phyloP scores from a whole-genome alignment of 37 sponge, comb jelly and placozoan genomes.

The Cliona cf. orientalis region DNA sequence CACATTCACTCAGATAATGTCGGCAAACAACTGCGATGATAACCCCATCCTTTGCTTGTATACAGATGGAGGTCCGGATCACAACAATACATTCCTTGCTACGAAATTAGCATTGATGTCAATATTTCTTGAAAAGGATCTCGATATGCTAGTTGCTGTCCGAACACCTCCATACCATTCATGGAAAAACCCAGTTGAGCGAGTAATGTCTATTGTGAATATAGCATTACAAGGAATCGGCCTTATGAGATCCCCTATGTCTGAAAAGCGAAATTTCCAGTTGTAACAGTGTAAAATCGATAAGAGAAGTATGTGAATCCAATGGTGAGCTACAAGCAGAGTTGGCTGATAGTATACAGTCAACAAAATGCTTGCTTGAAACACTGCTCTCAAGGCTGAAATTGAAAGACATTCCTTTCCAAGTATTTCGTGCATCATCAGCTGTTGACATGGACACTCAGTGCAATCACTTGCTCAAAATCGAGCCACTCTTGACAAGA shows the following conservation, averaged over 20 bases:
- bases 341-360: background rate
- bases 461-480: background rate
- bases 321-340: background rate
- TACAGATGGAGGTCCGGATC: constrained; percentile 63
- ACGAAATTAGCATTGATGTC: constrained; percentile 23
- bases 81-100: constrained; percentile 21
- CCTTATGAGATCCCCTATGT: background rate
- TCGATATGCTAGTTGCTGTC: background rate
- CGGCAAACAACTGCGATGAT: background rate
- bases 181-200: constrained; percentile 5
- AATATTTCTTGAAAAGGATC: constrained; percentile 6
- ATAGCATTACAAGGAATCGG: background rate
- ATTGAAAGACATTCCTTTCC: background rate
- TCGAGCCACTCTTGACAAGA: background rate
- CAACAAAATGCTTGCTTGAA: background rate
- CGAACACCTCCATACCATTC: constrained; percentile 1
- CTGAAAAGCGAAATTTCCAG: constrained; percentile 25
- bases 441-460: background rate
- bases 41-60: background rate
- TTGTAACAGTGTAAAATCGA: background rate
- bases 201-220: background rate
- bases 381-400: background rate
- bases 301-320: constrained; percentile 1
- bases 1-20: constrained; percentile 7
- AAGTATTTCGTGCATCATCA: background rate